Base-by-base conservation (phyloP, 1,140 invertebrate genomes). In the Dendroctonus valens region DNA sequence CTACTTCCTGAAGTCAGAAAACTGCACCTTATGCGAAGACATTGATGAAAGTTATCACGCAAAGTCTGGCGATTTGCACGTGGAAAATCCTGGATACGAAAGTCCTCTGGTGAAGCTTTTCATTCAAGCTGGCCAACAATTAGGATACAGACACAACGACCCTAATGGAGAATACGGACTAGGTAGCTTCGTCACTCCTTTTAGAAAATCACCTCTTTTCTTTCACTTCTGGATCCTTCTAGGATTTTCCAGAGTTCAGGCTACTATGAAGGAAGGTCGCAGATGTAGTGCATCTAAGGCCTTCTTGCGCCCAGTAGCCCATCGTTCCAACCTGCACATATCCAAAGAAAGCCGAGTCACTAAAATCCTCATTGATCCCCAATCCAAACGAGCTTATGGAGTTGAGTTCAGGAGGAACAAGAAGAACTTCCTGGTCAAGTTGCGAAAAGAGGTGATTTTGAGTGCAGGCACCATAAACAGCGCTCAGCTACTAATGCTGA, bases 401-500 rank as follows among this genome's bases (percentile, higher is more conserved):
- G 87, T 93, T 0, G 83, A 90, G 69, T 90, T 89, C 0, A 91
- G 89, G 7, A 85, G 89, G 64, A 85, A 92, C 51, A 85, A 85
- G 59, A 83, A 85, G 76, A 79, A 87, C 0, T 84, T 87, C 68
- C 83, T 86, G n/a, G 86, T 93, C 4, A 77, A 85, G 39, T 91
- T 91, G 0, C 85, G 79, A 9, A 93, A 91, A 74, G 96, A 98
- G 79, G 87, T 97, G 0, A 90, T 96, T 58, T 71, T 96, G 8
- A 91, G 90, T 6, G 92, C 87, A 0, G 96, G 96, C 0, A 83
- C 93, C 0, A 84, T 98, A 0, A 94, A 95, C 75, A 93, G 92
- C 2, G 91, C 96, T 0, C 95, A 98, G 72, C 72, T 98, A 0
- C 77, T 98, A 5, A 94, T 97, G 91, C 77, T 97, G 0, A 96